Percentiles rank a stretch among this genome's conserved stretches.
These are phyloP conservation scores for Phortica okadai DNA, from an alignment of 2,888 invertebrate genomes.

Conservation along the genomic window DNA sequence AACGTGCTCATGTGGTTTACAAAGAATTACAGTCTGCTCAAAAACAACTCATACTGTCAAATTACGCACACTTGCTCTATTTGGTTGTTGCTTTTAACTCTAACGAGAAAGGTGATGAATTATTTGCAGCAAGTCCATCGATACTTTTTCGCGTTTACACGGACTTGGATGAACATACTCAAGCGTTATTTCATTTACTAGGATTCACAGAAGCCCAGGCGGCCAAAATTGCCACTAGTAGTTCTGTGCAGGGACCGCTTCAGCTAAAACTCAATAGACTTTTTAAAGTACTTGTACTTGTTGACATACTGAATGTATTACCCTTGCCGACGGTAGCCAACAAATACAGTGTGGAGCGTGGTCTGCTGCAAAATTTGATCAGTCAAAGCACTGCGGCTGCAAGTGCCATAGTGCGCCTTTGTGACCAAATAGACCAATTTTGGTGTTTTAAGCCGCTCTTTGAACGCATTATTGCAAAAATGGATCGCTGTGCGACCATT, in stretches of 20 bases:
- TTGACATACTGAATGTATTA: constrained; percentile 85
- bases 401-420: constrained; percentile 86
- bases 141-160: constrained; percentile 79
- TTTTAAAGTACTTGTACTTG: constrained; percentile 90
- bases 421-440: constrained; percentile 86
- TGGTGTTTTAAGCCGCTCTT: constrained; percentile 90
- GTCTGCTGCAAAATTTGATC: constrained; percentile 87
- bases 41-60: constrained; percentile 85
- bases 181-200: constrained; percentile 83
- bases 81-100: constrained; percentile 79
- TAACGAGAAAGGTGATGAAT: constrained; percentile 79
- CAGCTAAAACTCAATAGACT: constrained; percentile 81
- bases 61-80: constrained; percentile 91
- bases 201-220: constrained; percentile 88
- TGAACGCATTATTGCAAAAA: constrained; percentile 82
- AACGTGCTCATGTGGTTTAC: constrained; percentile 84
- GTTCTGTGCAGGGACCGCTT: constrained; percentile 79
- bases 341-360: constrained; percentile 85
- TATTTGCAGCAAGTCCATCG: constrained; percentile 79
- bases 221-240: constrained; percentile 82
- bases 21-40: constrained; percentile 85
- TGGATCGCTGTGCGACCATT: constrained; percentile 88
- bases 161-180: constrained; percentile 80
- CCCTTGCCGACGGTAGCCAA: constrained; percentile 83
- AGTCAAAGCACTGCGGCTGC: constrained; percentile 85